Evolutionary conservation across 2,113 vertebrate species (phyloP).

Genomic region (Triplophysa rosa): DNA sequence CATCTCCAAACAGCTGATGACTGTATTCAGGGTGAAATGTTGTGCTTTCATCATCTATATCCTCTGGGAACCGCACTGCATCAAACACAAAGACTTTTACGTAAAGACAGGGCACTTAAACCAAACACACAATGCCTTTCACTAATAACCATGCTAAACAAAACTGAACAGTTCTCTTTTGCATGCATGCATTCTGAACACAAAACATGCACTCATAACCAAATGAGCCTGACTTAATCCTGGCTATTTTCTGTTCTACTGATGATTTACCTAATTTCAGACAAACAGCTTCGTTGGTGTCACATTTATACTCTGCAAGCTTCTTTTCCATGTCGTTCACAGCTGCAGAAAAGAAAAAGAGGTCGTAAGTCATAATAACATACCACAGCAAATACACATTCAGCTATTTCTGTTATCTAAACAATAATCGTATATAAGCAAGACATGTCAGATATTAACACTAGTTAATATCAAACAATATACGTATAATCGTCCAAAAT

Average conservation of each 20-base stretch:
- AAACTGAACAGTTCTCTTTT: background rate
- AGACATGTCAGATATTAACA: no score
- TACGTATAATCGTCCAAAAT: no score
- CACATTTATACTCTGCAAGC: slow-evolving; percentile 95
- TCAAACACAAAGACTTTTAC: slow-evolving; percentile 14
- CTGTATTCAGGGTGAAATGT: slow-evolving; percentile 95
- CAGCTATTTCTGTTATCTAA: background rate
- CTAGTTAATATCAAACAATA: no score
- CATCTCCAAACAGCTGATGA: slow-evolving; percentile 96
- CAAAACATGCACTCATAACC: background rate
- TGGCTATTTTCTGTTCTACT: background rate
- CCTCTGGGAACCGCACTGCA: slow-evolving; percentile 92
- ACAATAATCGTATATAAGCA: no score
- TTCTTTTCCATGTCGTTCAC: slow-evolving; percentile 94
- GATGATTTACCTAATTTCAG: slow-evolving; percentile 85
- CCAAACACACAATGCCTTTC: background rate
- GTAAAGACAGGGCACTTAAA: background rate
- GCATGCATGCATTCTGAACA: background rate
- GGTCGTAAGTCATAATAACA: background rate
- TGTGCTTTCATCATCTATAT: slow-evolving; percentile 91
- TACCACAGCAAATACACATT: no score
- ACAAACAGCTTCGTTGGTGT: slow-evolving; percentile 94
- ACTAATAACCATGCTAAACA: no score
- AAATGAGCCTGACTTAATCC: background rate
- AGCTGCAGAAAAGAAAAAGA: slow-evolving; percentile 67